Evolutionary conservation across 2,888 invertebrate genomes (phyloP).

Genomic region (Acronicta alni): DNA sequence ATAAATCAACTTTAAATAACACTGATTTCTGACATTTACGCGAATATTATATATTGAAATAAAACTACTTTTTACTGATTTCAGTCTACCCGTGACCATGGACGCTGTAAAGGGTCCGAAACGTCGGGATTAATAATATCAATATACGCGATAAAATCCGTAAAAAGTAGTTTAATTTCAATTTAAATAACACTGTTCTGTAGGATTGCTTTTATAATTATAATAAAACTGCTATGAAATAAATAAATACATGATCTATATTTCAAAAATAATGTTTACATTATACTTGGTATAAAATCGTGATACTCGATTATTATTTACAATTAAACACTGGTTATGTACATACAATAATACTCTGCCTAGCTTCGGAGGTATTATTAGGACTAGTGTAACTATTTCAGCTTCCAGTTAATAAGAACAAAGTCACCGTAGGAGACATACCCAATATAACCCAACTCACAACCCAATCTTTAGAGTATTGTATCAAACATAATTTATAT

Average conservation of each 20-base stretch:
- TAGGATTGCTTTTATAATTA: background rate
- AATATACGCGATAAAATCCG: too few relatives aligned
- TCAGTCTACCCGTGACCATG: too few relatives aligned
- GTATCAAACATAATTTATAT: too few relatives aligned
- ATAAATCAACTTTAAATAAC: too few relatives aligned
- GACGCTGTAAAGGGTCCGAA: too few relatives aligned
- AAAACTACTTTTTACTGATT: too few relatives aligned
- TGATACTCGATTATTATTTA: constrained; percentile 59
- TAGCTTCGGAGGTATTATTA: constrained; percentile 49
- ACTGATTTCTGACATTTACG: too few relatives aligned
- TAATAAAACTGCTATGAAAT: constrained; percentile 31
- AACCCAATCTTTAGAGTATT: too few relatives aligned
- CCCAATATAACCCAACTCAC: constrained; percentile 6
- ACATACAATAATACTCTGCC: constrained; percentile 45
- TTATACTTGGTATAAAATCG: constrained; percentile 46
- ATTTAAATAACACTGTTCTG: too few relatives aligned
- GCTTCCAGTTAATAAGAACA: constrained; percentile 27
- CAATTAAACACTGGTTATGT: constrained; percentile 48
- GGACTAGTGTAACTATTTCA: constrained; percentile 57
- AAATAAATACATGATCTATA: constrained; percentile 45
- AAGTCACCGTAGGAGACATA: constrained; percentile 13
- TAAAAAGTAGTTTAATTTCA: too few relatives aligned
- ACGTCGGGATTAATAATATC: too few relatives aligned
- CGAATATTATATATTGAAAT: too few relatives aligned
- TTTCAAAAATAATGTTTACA: constrained; percentile 52